Conservation (phyloP, 2,113 vertebrate genomes). For the Cervus canadensis region DNA sequence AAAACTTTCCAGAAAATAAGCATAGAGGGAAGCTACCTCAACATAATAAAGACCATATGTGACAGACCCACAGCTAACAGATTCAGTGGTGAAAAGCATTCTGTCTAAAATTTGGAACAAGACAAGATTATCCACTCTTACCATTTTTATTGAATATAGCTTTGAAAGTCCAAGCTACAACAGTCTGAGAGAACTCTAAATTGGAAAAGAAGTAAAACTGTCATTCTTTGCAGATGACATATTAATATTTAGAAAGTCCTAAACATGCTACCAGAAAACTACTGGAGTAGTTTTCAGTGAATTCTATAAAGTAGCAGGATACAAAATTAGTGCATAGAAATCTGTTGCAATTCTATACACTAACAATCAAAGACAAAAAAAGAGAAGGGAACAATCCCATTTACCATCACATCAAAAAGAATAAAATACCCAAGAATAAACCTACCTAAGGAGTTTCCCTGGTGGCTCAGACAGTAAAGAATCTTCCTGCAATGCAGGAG, state of each 20-base stretch:
- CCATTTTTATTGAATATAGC: background rate
- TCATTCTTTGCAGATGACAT: background rate
- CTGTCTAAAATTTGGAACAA: background rate
- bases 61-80: background rate
- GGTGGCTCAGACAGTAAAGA: background rate
- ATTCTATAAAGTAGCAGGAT: background rate
- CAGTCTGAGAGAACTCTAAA: background rate
- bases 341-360: background rate
- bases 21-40: background rate
- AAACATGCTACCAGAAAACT: background rate
- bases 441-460: background rate
- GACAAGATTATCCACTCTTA: background rate
- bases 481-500: background rate
- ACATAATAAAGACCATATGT: background rate
- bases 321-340: background rate
- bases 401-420: background rate
- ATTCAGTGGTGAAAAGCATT: background rate
- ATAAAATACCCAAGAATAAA: background rate
- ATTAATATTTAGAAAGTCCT: background rate
- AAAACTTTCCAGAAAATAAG: background rate
- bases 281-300: background rate
- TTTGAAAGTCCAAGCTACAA: background rate
- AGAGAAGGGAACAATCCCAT: background rate
- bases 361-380: background rate
- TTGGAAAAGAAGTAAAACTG: background rate